These are phyloP conservation scores for Aphelenchoides bicaudatus DNA, from an alignment of 2,888 invertebrate species.

Conservation along the genomic window DNA sequence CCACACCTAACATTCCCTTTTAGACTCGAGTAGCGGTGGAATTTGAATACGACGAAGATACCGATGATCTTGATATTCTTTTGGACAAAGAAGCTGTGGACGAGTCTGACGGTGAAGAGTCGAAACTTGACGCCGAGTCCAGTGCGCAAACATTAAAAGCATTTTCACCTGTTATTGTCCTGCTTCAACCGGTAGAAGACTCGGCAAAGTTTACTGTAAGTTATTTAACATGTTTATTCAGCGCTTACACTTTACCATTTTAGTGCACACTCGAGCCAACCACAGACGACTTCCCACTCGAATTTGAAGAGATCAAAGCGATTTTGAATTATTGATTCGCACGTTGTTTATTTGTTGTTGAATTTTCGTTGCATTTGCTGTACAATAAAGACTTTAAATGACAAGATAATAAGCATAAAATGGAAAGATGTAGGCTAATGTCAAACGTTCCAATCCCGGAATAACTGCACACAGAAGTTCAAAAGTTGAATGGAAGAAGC, in stretches of 20 bases:
- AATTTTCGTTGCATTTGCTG: no score
- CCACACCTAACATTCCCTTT: no score
- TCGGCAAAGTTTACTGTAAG: no score
- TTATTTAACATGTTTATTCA: no score
- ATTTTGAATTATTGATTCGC: no score
- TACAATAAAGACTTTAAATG: no score
- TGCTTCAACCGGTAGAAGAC: no score
- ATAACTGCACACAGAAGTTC: slow-evolving; percentile 25
- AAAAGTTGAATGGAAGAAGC: slow-evolving; percentile 22
- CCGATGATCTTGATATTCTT: not conserved
- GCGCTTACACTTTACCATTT: no score
- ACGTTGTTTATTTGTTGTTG: no score
- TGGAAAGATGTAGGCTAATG: slow-evolving; percentile 34
- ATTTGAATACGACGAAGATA: slow-evolving; percentile 10
- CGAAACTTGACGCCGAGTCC: not conserved
- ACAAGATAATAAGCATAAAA: slow-evolving; percentile 41
- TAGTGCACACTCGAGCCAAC: no score
- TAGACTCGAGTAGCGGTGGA: not conserved
- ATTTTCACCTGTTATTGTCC: slow-evolving; percentile 13
- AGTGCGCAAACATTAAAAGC: slow-evolving; percentile 24
- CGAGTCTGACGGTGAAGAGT: not conserved
- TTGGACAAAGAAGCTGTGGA: not conserved
- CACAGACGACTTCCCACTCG: no score
- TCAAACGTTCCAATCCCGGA: slow-evolving; percentile 26
- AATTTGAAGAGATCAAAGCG: no score